These are phyloP conservation scores for Mastomys natalensis DNA, from an alignment of 2,113 vertebrate species.

Conservation along the genomic window DNA sequence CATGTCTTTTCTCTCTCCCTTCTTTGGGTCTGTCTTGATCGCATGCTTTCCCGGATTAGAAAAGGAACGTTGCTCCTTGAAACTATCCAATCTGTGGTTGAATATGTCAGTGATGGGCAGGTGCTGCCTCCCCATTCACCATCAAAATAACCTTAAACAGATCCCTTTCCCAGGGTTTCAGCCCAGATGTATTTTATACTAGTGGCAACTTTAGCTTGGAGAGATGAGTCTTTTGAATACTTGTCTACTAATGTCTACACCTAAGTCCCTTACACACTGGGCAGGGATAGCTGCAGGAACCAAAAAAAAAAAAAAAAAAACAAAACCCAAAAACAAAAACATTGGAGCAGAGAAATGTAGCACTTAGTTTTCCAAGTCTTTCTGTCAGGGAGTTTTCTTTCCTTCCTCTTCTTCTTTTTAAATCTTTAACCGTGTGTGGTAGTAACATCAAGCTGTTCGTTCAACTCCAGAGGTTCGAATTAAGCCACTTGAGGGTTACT, in stretches of 20 bases:
- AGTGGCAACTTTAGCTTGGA: conserved; percentile 9
- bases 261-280: neutral
- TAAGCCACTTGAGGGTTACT: neutral
- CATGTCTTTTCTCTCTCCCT: neutral
- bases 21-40: neutral
- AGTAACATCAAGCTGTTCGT: neutral
- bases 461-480: neutral
- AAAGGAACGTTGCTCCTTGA: neutral
- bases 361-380: conserved; percentile 7
- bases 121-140: neutral
- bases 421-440: neutral
- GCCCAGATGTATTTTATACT: conserved; percentile 26
- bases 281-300: neutral
- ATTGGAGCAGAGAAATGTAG: neutral
- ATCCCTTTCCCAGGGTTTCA: neutral
- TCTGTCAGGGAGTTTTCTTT: neutral
- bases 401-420: neutral
- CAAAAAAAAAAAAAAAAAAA: neutral
- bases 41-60: neutral
- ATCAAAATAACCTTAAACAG: conserved; percentile 12
- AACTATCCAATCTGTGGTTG: neutral
- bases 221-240: conserved; percentile 8
- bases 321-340: neutral
- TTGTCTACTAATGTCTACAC: neutral
- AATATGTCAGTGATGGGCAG: neutral